These are phyloP conservation scores for Gephyroberyx darwinii DNA, from an alignment of 2,797 vertebrate species.

Conservation along the genomic window DNA sequence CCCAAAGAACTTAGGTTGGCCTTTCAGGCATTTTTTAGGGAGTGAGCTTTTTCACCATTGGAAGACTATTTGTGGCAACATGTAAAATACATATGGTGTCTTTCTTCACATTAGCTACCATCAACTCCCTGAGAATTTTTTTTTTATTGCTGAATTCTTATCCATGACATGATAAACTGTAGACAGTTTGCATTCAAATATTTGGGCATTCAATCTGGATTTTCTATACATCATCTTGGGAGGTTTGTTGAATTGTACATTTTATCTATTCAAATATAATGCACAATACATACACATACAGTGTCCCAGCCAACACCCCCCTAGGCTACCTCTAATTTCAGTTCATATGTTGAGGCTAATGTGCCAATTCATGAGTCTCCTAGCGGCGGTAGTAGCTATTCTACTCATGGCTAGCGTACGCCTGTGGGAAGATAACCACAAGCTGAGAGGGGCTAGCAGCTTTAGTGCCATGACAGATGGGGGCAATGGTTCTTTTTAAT, in stretches of 20 bases:
- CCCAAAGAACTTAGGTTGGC: too few relatives aligned
- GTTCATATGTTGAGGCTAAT: conserved; percentile 45
- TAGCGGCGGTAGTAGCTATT: conserved; percentile 57
- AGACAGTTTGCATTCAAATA: not conserved
- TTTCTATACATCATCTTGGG: not conserved
- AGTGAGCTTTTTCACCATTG: too few relatives aligned
- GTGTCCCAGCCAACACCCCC: not conserved
- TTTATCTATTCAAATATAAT: not conserved
- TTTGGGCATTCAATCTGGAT: not conserved
- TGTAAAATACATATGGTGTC: too few relatives aligned
- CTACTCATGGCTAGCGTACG: conserved; percentile 53
- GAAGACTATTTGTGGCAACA: too few relatives aligned
- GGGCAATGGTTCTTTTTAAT: conserved; percentile 75
- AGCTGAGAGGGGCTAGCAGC: conserved; percentile 51
- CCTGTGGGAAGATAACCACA: conserved; percentile 62
- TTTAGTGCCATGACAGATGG: conserved; percentile 63
- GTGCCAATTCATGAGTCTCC: conserved; percentile 47
- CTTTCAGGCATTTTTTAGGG: too few relatives aligned
- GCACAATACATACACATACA: conserved; percentile 10
- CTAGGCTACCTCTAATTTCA: conserved; percentile 41
- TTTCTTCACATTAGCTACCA: too few relatives aligned
- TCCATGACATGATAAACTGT: too few relatives aligned
- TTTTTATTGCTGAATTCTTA: too few relatives aligned
- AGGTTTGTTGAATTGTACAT: not conserved
- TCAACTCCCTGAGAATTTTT: too few relatives aligned